Evolutionary conservation across 2,888 invertebrate genomes (phyloP), one percentile per base, ranked within the genome.

Genomic region (Cistogaster globosa): DNA sequence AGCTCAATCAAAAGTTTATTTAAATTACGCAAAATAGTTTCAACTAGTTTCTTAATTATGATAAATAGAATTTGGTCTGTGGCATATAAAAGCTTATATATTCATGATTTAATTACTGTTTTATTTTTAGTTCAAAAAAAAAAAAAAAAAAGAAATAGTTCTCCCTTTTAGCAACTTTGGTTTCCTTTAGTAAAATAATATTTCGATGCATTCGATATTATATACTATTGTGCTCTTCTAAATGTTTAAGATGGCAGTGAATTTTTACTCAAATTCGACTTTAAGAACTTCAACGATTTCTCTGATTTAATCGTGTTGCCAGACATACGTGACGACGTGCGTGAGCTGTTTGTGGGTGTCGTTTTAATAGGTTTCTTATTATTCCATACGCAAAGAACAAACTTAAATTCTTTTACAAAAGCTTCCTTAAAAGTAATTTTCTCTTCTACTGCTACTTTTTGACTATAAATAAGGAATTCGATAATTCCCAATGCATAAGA

Each of bases 381-480:
- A 82, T 90, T 91, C 90, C 90, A 90, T 57, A 91, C 87, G 65
- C 89, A 87, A 6, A 91, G 86, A 45, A 91, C 89, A 57, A 91
- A 91, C 20, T 71, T 87, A 0, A 89, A 81, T 86, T 91, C 91
- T 72, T 89, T 89, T 0, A 63, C 38, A 32, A 90, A 88, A 0
- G 90, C 90, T 36, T 87, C 71, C 62, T 89, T 90, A 11, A 89
- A 88, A 0, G 88, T 84, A 1, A 90, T 77, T 89, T 95, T 95
- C 91, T 96, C 96, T 83, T 95, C 95, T 0, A 95, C 94, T n/a
- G 96, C 95, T 69, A 97, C 95, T 90, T 96, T 94, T 86, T 96
- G 94, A 1, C 96, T 95, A 90, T 97, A 96, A 94, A 97, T 94
- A 42, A 97, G 91, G 90, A 98, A 98, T 92, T 98, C 98, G 45